phyloP scores from a whole-genome alignment of 2,113 vertebrate genomes.

The Pedionomus torquatus region DNA sequence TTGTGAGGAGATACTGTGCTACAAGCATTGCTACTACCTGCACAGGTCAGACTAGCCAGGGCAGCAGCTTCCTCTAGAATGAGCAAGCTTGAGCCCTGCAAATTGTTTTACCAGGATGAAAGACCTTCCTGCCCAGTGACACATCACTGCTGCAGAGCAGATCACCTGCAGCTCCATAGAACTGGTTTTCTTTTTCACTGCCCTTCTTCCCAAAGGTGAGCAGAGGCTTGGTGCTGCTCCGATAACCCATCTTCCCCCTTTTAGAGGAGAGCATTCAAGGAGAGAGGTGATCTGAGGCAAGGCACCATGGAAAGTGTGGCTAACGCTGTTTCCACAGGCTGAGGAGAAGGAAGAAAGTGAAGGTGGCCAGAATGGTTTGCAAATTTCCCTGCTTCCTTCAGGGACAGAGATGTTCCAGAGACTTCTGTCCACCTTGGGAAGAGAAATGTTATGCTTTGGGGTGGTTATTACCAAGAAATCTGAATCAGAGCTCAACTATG shows the following conservation, averaged over 20 bases:
- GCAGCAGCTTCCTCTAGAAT: background rate
- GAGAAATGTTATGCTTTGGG: constrained; percentile 49
- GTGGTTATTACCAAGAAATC: constrained; percentile 15
- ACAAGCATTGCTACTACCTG: background rate
- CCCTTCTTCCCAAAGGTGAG: background rate
- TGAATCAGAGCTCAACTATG: constrained; percentile 31
- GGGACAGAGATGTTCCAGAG: background rate
- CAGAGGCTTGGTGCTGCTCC: background rate
- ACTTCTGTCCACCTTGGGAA: background rate
- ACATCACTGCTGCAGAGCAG: background rate
- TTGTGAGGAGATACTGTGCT: background rate
- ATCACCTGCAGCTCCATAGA: background rate
- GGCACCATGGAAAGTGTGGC: background rate
- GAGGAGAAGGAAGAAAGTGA: background rate
- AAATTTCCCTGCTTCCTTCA: background rate
- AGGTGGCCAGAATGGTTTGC: background rate
- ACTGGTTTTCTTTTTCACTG: background rate
- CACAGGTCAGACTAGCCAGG: background rate
- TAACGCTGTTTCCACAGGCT: background rate
- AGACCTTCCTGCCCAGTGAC: background rate
- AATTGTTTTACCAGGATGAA: background rate
- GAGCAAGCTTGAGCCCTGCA: background rate
- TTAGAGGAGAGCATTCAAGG: background rate
- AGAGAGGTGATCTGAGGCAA: constrained; percentile 32
- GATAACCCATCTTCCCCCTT: background rate